phyloP scores from a whole-genome alignment of 2,797 vertebrate species.

The Alca torda region DNA sequence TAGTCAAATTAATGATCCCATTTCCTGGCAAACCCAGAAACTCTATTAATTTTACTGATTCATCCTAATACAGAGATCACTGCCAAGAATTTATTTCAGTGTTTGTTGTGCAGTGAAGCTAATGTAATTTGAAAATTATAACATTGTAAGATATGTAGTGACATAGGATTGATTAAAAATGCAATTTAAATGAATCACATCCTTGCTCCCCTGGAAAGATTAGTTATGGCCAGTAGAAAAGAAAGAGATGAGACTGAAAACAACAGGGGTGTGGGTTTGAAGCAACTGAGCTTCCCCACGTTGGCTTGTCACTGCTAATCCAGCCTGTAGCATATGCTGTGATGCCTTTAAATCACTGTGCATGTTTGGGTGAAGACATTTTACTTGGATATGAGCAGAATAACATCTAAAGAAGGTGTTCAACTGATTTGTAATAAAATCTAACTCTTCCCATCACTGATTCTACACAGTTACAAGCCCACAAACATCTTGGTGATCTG shows the following conservation, averaged over 20 bases:
- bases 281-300: neutral
- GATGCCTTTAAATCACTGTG: neutral
- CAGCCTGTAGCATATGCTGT: neutral
- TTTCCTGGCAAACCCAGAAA: conserved; percentile 46
- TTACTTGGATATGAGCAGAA: neutral
- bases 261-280: neutral
- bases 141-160: conserved; percentile 39
- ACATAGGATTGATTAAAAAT: conserved; percentile 71
- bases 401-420: neutral
- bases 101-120: conserved; percentile 51
- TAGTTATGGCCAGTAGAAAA: conserved; percentile 43
- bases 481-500: neutral
- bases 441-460: neutral
- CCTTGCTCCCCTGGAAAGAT: conserved; percentile 50
- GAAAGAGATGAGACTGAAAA: conserved; percentile 16
- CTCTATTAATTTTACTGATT: conserved; percentile 43
- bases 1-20: conserved; percentile 40
- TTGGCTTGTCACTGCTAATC: neutral
- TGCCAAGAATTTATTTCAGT: conserved; percentile 52
- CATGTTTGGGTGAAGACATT: neutral
- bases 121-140: conserved; percentile 71
- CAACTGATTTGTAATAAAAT: neutral
- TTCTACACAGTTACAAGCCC: neutral
- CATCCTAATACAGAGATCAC: conserved; percentile 35
- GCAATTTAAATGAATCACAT: conserved; percentile 60